Evolutionary conservation across 2,888 invertebrate genomes (phyloP).

Genomic region (Tenthredo notha): DNA sequence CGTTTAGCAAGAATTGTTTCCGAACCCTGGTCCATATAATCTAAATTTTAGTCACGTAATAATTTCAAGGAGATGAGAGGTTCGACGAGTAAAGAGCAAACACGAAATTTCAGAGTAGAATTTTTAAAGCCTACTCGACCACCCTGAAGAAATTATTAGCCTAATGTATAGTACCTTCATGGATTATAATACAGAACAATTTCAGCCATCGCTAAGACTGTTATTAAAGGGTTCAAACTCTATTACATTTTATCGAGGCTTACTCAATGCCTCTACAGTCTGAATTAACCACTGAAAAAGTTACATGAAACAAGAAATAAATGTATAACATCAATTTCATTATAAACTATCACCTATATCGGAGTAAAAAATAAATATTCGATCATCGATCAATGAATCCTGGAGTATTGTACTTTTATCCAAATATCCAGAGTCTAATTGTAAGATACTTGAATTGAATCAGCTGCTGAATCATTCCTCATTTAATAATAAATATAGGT

Average conservation of each 20-base stretch:
- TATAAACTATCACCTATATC: neutral
- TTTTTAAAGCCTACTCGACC: slow-evolving; percentile 33
- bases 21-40: neutral
- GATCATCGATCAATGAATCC: too few relatives aligned
- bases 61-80: slow-evolving; percentile 7
- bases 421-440: too few relatives aligned
- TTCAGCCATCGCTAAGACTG: neutral
- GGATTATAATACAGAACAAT: slow-evolving; percentile 26
- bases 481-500: too few relatives aligned
- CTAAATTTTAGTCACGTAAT: slow-evolving; percentile 48
- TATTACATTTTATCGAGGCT: neutral
- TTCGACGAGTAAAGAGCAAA: slow-evolving; percentile 42
- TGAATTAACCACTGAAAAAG: neutral
- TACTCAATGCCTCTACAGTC: neutral
- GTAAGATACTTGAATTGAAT: too few relatives aligned
- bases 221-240: slow-evolving; percentile 42
- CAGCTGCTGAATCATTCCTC: too few relatives aligned
- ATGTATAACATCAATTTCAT: neutral
- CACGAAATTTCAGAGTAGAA: slow-evolving; percentile 34
- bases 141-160: slow-evolving; percentile 44
- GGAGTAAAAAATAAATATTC: too few relatives aligned
- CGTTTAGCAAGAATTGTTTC: neutral
- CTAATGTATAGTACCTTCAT: slow-evolving; percentile 27
- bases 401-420: neutral
- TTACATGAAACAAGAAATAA: neutral